phyloP scores from a whole-genome alignment of 1,140 invertebrate species.

The Brachionus asplanchnoidis region DNA sequence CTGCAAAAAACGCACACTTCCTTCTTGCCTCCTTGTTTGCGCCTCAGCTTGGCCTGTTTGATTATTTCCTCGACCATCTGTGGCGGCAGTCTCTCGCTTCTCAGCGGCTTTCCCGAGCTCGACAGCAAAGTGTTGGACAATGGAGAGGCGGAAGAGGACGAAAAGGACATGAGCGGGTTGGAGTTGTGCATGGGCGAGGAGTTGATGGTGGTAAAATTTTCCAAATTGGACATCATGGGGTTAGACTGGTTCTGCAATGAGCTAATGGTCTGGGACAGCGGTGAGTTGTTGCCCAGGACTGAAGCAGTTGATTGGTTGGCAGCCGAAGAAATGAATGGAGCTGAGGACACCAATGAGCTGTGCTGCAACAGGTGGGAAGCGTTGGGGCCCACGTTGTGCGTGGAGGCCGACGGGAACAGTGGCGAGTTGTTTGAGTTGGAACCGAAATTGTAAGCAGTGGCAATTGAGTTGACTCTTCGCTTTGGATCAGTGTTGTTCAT shows the following conservation, averaged over 20 bases:
- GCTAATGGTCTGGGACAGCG: neutral
- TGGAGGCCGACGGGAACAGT: neutral
- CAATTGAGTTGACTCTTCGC: slow-evolving; percentile 26
- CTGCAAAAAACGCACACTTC: slow-evolving; percentile 43
- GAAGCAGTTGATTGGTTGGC: slow-evolving; percentile 6
- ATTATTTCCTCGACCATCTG: slow-evolving; percentile 39
- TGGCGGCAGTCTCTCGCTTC: slow-evolving; percentile 9
- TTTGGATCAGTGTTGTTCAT: neutral
- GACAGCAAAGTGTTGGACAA: neutral
- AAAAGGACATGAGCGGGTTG: neutral
- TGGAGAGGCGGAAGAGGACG: neutral
- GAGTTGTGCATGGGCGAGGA: neutral
- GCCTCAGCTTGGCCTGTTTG: slow-evolving; percentile 18
- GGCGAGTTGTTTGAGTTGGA: neutral
- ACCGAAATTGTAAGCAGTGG: slow-evolving; percentile 15
- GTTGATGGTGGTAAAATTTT: neutral
- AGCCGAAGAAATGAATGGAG: slow-evolving; percentile 1
- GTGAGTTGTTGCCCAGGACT: slow-evolving; percentile 6
- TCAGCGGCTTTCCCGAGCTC: slow-evolving; percentile 16
- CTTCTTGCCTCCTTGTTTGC: slow-evolving; percentile 28
- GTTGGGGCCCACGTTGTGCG: slow-evolving; percentile 15
- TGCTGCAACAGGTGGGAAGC: slow-evolving; percentile 5
- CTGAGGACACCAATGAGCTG: slow-evolving; percentile 27
- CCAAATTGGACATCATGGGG: neutral
- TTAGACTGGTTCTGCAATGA: neutral